phyloP scores from a whole-genome alignment of 2,113 vertebrate species.

The Hydrochoerus hydrochaeris region DNA sequence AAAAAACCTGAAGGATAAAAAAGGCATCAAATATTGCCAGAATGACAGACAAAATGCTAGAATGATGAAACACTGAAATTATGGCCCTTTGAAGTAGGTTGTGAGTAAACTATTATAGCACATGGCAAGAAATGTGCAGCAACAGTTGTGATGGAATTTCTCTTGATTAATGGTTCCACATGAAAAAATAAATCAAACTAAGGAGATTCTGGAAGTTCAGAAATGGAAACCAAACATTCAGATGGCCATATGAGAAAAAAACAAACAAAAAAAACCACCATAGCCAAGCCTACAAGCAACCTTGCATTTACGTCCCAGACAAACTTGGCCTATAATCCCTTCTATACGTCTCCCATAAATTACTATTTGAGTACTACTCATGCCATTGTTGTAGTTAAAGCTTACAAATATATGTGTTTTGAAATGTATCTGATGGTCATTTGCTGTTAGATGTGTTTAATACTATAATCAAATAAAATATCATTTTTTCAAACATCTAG shows the following conservation, averaged over 20 bases:
- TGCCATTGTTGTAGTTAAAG: conserved; percentile 50
- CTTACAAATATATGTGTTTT: conserved; percentile 26
- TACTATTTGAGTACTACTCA: conserved; percentile 49
- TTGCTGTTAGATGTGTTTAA: conserved; percentile 14
- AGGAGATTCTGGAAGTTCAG: conserved; percentile 72
- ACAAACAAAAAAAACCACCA: conserved; percentile 51
- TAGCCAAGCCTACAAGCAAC: conserved; percentile 64
- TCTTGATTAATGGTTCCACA: conserved; percentile 82
- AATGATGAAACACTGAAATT: conserved; percentile 84
- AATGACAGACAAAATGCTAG: conserved; percentile 79
- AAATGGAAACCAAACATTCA: conserved; percentile 80
- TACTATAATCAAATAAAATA: conserved; percentile 8
- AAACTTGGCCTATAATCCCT: conserved; percentile 62
- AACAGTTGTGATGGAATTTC: conserved; percentile 81
- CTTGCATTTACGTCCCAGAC: conserved; percentile 71
- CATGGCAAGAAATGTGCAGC: conserved; percentile 82
- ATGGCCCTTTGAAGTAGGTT: conserved; percentile 83
- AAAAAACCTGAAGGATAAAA: conserved; percentile 80
- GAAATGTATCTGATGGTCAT: neutral
- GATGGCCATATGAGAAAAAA: conserved; percentile 72
- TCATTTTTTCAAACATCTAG: conserved; percentile 31
- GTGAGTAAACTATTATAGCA: conserved; percentile 76
- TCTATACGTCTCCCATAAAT: conserved; percentile 62
- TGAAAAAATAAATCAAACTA: conserved; percentile 84
- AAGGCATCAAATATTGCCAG: conserved; percentile 79